A percentile compares a stretch with the other conserved stretches of the same genome.
Conservation (phyloP, 1,140 invertebrate genomes). For the Theocolax elegans region DNA sequence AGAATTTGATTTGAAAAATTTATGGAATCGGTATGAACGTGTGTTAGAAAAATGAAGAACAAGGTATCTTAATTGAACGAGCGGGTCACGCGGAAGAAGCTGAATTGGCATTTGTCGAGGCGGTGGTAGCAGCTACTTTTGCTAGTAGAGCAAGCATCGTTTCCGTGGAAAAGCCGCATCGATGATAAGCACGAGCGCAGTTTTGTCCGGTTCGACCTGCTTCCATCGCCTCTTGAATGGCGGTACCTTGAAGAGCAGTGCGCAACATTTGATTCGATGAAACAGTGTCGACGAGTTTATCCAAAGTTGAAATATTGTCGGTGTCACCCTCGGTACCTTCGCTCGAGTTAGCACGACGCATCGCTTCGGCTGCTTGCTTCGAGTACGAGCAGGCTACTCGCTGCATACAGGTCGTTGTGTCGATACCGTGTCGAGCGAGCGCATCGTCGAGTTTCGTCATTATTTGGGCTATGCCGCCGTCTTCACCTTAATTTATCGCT, state of each 20-base stretch:
- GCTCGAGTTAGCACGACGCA: slow-evolving; percentile 53
- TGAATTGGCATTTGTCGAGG: slow-evolving; percentile 35
- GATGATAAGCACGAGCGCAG: slow-evolving; percentile 57
- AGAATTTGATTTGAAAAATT: too few species aligned
- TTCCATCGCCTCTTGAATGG: slow-evolving; percentile 79
- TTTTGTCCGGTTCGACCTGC: slow-evolving; percentile 66
- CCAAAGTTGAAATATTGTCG: slow-evolving; percentile 73
- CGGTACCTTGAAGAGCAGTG: slow-evolving; percentile 79
- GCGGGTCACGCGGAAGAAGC: slow-evolving; percentile 45
- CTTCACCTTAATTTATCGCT: slow-evolving; percentile 69
- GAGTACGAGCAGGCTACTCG: slow-evolving; percentile 81
- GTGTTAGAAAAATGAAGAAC: too few species aligned
- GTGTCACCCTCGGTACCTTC: slow-evolving; percentile 68
- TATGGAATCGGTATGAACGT: too few species aligned
- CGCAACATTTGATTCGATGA: slow-evolving; percentile 77
- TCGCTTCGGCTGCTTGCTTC: slow-evolving; percentile 69
- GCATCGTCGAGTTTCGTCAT: slow-evolving; percentile 79
- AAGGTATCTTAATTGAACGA: too few species aligned
- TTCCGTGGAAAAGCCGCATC: slow-evolving; percentile 63
- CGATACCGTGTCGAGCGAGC: slow-evolving; percentile 78
- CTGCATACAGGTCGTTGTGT: slow-evolving; percentile 82
- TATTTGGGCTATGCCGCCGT: slow-evolving; percentile 74
- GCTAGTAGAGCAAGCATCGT: slow-evolving; percentile 56
- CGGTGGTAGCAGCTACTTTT: slow-evolving; percentile 46
- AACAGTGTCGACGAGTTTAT: slow-evolving; percentile 74